phyloP scores from a whole-genome alignment of 2,888 invertebrate genomes.

The Cataglyphis altisquamis region DNA sequence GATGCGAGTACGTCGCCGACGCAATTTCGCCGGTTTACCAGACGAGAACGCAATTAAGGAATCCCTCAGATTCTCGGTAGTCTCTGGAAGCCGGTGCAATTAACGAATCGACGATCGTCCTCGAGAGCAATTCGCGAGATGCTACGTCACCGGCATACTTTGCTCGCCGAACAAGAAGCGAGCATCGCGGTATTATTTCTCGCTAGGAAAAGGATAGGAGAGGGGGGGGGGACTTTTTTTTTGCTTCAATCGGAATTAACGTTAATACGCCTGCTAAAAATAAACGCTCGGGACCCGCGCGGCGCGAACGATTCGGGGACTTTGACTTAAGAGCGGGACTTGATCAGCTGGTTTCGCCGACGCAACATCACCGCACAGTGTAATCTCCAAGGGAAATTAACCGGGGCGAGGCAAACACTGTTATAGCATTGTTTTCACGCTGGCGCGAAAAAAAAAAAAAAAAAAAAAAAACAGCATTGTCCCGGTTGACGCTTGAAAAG shows the following conservation, averaged over 20 bases:
- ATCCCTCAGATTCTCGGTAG: slow-evolving; percentile 84
- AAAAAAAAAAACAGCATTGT: neutral
- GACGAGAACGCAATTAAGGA: slow-evolving; percentile 81
- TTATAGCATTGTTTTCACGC: neutral
- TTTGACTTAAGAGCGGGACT: neutral
- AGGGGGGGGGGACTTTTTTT: slow-evolving; percentile 20
- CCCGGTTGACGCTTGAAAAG: neutral
- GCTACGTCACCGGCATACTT: slow-evolving; percentile 67
- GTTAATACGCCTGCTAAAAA: slow-evolving; percentile 43
- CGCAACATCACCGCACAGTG: too few relatives aligned
- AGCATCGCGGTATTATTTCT: slow-evolving; percentile 22
- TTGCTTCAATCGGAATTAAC: slow-evolving; percentile 37
- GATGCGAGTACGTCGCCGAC: slow-evolving; percentile 6
- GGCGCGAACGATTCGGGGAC: neutral
- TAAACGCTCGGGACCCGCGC: slow-evolving; percentile 22
- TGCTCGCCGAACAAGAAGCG: slow-evolving; percentile 16
- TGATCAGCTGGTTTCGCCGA: neutral
- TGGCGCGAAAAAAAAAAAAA: neutral
- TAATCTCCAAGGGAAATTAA: neutral
- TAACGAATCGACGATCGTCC: slow-evolving; percentile 83
- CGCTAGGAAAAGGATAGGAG: neutral
- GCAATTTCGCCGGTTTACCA: slow-evolving; percentile 55
- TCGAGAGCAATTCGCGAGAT: slow-evolving; percentile 75
- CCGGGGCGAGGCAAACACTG: too few relatives aligned
- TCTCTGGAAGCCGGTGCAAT: slow-evolving; percentile 79